These are phyloP conservation scores for Alloscopus bannaensis DNA, from an alignment of 2,888 invertebrate species.

Conservation along the genomic window DNA sequence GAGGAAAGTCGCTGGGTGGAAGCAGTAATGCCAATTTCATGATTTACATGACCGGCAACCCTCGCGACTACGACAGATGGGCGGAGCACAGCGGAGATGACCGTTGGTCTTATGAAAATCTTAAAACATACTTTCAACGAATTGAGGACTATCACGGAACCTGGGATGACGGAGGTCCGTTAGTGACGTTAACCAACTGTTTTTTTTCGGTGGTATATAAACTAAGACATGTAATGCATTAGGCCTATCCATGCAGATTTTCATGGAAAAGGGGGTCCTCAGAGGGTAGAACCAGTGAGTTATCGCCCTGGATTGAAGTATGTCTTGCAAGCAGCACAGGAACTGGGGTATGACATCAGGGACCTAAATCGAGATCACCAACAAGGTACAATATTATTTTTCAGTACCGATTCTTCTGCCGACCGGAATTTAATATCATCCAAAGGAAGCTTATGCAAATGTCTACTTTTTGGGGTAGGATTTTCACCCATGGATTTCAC, in stretches of 20 bases:
- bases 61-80: slow-evolving; percentile 27
- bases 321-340: slow-evolving; percentile 17
- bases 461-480: not conserved
- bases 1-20: slow-evolving; percentile 2
- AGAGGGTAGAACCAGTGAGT: slow-evolving; percentile 6
- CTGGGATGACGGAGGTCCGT: slow-evolving; percentile 10
- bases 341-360: slow-evolving; percentile 9
- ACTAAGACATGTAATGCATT: not conserved
- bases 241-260: not conserved
- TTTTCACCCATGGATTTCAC: slow-evolving; percentile 17
- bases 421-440: not conserved
- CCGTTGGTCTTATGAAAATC: slow-evolving; percentile 76
- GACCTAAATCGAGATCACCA: slow-evolving; percentile 29
- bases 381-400: slow-evolving; percentile 1
- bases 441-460: not conserved
- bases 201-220: not conserved
- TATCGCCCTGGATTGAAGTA: slow-evolving; percentile 33
- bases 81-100: slow-evolving; percentile 70
- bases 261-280: slow-evolving; percentile 28
- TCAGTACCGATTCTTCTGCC: not conserved
- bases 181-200: not conserved
- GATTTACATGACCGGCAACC: slow-evolving; percentile 22
- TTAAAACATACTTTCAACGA: slow-evolving; percentile 76
- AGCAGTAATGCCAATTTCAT: slow-evolving; percentile 22
- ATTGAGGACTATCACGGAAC: slow-evolving; percentile 49